phyloP scores from a whole-genome alignment of 2,797 vertebrate genomes.

The Dendrocincla tyrannina region DNA sequence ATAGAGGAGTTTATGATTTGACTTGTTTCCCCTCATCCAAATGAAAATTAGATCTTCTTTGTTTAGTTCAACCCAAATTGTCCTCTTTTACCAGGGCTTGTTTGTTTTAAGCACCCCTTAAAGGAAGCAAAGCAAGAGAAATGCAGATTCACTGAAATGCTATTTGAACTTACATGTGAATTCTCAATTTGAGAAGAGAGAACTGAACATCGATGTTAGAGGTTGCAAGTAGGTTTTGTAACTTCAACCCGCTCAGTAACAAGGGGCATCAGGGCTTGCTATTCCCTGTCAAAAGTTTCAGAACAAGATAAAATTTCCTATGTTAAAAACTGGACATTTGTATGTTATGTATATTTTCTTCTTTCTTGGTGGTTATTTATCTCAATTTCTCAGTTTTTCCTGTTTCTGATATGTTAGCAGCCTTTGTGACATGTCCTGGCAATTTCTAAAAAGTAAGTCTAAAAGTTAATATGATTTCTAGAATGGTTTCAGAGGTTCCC shows the following conservation, averaged over 20 bases:
- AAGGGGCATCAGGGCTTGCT: neutral
- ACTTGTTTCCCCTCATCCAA: neutral
- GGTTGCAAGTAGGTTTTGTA: neutral
- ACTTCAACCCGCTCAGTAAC: rapidly evolving
- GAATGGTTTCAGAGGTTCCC: neutral
- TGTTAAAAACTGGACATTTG: neutral
- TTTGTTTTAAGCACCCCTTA: neutral
- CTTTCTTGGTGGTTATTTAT: neutral
- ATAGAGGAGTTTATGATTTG: neutral
- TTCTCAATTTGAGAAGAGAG: neutral
- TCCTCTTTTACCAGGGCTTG: neutral
- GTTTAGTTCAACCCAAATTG: neutral
- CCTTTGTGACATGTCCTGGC: neutral
- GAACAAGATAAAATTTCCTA: neutral
- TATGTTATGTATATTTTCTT: neutral
- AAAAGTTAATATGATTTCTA: neutral
- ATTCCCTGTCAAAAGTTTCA: neutral
- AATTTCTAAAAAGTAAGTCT: neutral
- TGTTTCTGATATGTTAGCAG: neutral
- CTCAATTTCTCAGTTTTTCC: neutral
- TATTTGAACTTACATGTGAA: neutral
- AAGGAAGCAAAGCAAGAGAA: neutral
- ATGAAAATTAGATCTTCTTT: neutral
- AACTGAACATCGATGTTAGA: neutral
- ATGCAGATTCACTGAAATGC: neutral